A percentile compares a stretch with the other conserved stretches of the same genome.
Conservation (phyloP, 2,797 vertebrate genomes). For the Chelonia mydas region DNA sequence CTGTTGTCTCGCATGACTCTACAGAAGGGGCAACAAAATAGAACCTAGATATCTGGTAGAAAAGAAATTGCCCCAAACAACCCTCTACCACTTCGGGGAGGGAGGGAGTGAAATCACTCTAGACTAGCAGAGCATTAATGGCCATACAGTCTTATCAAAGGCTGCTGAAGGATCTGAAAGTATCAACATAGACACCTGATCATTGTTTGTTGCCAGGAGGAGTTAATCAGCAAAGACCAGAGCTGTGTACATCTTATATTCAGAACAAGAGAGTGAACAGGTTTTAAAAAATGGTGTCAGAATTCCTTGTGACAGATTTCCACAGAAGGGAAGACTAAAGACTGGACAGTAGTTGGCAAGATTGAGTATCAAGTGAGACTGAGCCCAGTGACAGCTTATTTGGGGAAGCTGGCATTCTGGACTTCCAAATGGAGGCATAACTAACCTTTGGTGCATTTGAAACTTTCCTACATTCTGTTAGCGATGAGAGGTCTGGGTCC, state of each 20-base stretch:
- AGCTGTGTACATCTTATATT: not conserved
- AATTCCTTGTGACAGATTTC: not conserved
- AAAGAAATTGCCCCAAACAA: too few species aligned
- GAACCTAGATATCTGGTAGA: too few species aligned
- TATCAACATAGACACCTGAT: too few species aligned
- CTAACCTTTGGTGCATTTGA: rapidly evolving
- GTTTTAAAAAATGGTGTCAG: not conserved
- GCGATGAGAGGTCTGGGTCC: rapidly evolving
- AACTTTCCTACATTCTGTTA: not conserved
- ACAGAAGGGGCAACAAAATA: too few species aligned
- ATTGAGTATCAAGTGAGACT: not conserved
- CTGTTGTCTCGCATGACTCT: too few species aligned
- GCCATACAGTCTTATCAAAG: too few species aligned
- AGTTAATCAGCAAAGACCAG: not conserved
- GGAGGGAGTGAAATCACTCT: too few species aligned
- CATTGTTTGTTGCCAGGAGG: too few species aligned
- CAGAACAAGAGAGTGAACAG: not conserved
- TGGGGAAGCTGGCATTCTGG: not conserved
- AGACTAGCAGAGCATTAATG: too few species aligned
- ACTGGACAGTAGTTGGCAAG: not conserved
- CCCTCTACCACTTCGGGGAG: too few species aligned
- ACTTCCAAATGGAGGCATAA: not conserved
- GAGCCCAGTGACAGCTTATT: not conserved
- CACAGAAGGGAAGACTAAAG: not conserved
- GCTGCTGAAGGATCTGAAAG: too few species aligned